Evolutionary conservation across 2,113 vertebrate genomes (phyloP), one percentile per base, ranked within the genome.

Genomic region (Microtus ochrogaster): DNA sequence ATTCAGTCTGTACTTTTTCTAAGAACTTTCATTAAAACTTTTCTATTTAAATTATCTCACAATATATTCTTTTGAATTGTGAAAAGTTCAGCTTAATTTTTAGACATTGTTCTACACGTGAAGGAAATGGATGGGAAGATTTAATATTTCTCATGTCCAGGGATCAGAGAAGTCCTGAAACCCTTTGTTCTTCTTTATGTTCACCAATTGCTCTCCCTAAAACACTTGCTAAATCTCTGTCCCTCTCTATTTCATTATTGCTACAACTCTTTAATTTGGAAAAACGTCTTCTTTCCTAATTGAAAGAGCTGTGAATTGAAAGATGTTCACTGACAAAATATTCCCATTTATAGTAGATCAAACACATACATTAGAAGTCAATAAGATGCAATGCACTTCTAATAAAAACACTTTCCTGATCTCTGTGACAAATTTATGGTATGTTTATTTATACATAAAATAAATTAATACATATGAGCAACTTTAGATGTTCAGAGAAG

Each of bases 41-140:
- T 97, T 78, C 47, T 76, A 86, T 92, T 97, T 97, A 92, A 97
- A 96, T 95, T 90, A 95, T 97, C 78, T 94, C 44, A 89, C 85
- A 91, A 92, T 87, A n/a, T 44, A 76, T 92, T 92, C 86, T 91
- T 97, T 89, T 66, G 82, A 82, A 91, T 87, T 39, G 8, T 36
- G 21, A 8, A 87, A 24, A 89, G 26, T 91, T 92, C 66, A 70
- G 26, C 58, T 95, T 83, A 94, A 94, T 91, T 96, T 96, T 94
- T 47, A 78, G 81, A 86, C 6, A 92, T 76, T 77, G 26, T 79
- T 92, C 12, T 70, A 83, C 9, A n/a, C 63, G 22, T 72, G 44
- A 4, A 77, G 44, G 41, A 79, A 72, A 93, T 72, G 33, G 33
- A 28, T 55, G 24, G 39, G 41, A 65, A 72, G 68, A 93, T 89